Evolutionary conservation across 2,797 vertebrate genomes (phyloP).

Genomic region (Danio albolineatus): DNA sequence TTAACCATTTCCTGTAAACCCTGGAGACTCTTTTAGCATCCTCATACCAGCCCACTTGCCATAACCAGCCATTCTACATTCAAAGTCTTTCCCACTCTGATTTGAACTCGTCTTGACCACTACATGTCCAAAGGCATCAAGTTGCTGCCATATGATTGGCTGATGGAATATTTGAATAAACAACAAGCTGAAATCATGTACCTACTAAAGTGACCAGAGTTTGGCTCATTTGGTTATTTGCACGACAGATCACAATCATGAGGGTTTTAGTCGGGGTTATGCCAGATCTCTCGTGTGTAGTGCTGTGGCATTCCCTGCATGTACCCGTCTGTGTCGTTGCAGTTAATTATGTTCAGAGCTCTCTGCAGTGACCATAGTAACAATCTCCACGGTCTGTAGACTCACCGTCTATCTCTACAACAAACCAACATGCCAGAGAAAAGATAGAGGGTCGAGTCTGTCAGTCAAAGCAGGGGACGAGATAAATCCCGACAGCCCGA

Average conservation of each 20-base stretch:
- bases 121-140: no score
- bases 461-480: conserved; percentile 31
- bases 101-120: no score
- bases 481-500: conserved; percentile 2
- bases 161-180: no score
- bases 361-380: conserved; percentile 56
- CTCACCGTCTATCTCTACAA: conserved; percentile 21
- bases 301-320: conserved; percentile 11
- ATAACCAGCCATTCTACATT: no score
- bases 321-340: conserved; percentile 29
- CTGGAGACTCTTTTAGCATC: no score
- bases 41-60: no score
- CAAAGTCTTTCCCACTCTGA: no score
- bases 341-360: conserved; percentile 27
- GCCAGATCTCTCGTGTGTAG: neutral
- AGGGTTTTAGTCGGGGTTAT: neutral
- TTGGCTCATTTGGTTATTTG: neutral
- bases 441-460: conserved; percentile 18
- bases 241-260: neutral
- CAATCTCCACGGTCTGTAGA: conserved; percentile 33
- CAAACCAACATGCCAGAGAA: conserved; percentile 32
- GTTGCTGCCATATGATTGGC: no score
- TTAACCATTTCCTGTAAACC: no score
- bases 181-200: no score
- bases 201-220: no score